Conservation (phyloP, 2,888 invertebrate genomes). For the Agelastica alni region DNA sequence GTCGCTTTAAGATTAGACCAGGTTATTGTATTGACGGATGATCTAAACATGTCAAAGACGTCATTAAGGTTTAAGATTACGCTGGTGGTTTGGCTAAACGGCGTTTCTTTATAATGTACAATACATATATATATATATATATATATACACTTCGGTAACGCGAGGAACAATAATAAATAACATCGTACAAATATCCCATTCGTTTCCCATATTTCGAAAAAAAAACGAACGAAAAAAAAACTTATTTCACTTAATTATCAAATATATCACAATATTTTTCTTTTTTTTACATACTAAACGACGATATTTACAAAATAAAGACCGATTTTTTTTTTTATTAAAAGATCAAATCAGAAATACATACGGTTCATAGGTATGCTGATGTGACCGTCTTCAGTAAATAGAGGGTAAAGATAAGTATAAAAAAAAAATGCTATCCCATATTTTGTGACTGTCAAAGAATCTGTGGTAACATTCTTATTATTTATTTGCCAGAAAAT, state of each 20-base stretch:
- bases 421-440: too few relatives aligned
- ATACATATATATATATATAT: too few relatives aligned
- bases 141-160: slow-evolving; percentile 23
- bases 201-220: slow-evolving; percentile 27
- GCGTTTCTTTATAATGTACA: slow-evolving; percentile 4
- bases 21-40: too few relatives aligned
- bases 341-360: slow-evolving; percentile 4
- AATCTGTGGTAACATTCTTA: too few relatives aligned
- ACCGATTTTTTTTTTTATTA: slow-evolving; percentile 11
- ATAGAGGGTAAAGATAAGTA: not conserved
- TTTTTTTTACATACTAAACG: slow-evolving; percentile 18
- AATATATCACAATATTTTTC: slow-evolving; percentile 40
- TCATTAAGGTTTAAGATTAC: too few relatives aligned
- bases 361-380: not conserved
- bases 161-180: slow-evolving; percentile 23
- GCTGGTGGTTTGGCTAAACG: slow-evolving; percentile 12
- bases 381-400: slow-evolving; percentile 3
- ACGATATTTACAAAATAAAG: slow-evolving; percentile 26
- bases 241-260: slow-evolving; percentile 38
- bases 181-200: slow-evolving; percentile 25
- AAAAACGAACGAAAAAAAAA: slow-evolving; percentile 18
- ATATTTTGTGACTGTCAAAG: too few relatives aligned
- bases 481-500: too few relatives aligned
- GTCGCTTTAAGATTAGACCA: too few relatives aligned
- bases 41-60: too few relatives aligned